Base-by-base conservation (phyloP, 2,888 invertebrate genomes). In the Dinocampus coccinellae region DNA sequence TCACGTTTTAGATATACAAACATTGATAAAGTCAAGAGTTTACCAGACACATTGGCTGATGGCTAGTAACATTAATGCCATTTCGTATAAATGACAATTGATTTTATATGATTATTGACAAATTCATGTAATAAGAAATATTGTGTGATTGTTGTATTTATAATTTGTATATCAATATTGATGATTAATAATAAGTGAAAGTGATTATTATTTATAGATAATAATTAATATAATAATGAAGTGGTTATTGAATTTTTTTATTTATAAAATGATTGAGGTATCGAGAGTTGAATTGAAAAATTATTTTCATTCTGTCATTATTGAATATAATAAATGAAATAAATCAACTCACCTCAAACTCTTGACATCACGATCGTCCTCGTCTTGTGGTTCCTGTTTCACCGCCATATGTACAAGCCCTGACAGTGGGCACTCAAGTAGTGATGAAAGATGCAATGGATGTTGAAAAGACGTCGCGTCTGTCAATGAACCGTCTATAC, bases 351-450 rank as follows among this genome's bases (percentile, higher is more conserved):
- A 85, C 85, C 84, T 84, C 58, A 82, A 70, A 64, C 79, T 77
- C 67, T 75, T 82, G 62, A 80, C 74, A 70, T 83, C 82, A 26
- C 82, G 80, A 67, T 85, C 86, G 70, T 87, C 87, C 73, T 86
- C 83, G 75, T 87, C 87, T 75, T 84, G 85, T 2, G 86, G 87
- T 76, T 87, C 88, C 76, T 88, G 86, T 74, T 88, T 88, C 33
- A 87, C 88, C 73, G 88, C 87, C 88, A 88, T 88, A 73, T 82
- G 84, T 72, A 81, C 77, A 70, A 84, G 78, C 39, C 82, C 77
- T 72, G 84, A 81, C 72, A 84, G 72, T 61, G 83, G 80, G 73
- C 83, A 82, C 77, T 81, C 82, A 58, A 81, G 76, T 62, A 80
- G 82, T 66, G 81, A 78, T 73, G 80, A 77, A 64, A 77, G 82